A percentile compares a stretch with the other conserved stretches of the same genome.
phyloP scores from a whole-genome alignment of 2,888 invertebrate species.

The Cloeon dipterum region DNA sequence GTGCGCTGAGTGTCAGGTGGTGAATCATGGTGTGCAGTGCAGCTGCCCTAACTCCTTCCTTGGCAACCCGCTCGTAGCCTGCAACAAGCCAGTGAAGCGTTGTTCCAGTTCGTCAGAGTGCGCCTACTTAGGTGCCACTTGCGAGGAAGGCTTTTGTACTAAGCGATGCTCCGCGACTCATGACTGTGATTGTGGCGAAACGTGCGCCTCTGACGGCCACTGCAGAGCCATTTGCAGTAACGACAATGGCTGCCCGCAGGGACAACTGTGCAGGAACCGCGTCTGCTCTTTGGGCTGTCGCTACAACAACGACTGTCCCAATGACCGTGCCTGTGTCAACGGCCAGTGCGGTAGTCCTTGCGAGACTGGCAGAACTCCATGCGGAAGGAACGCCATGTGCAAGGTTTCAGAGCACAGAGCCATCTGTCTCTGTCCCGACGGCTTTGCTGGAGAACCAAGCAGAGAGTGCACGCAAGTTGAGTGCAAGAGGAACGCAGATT shows the following conservation, averaged over 20 bases:
- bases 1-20: slow-evolving; percentile 61
- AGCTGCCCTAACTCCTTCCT: slow-evolving; percentile 59
- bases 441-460: slow-evolving; percentile 59
- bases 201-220: slow-evolving; percentile 41
- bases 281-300: slow-evolving; percentile 60
- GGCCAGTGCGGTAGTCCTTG: slow-evolving; percentile 39
- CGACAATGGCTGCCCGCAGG: slow-evolving; percentile 38
- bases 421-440: slow-evolving; percentile 69
- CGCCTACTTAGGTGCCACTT: slow-evolving; percentile 29
- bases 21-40: slow-evolving; percentile 67
- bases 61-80: slow-evolving; percentile 60
- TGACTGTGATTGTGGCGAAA: slow-evolving; percentile 64
- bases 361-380: slow-evolving; percentile 25
- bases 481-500: slow-evolving; percentile 52
- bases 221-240: slow-evolving; percentile 49
- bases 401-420: slow-evolving; percentile 57
- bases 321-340: slow-evolving; percentile 46
- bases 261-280: slow-evolving; percentile 50
- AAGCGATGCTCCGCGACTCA: slow-evolving; percentile 36
- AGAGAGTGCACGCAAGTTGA: slow-evolving; percentile 52
- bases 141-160: slow-evolving; percentile 46
- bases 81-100: slow-evolving; percentile 40
- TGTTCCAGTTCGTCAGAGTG: slow-evolving; percentile 22
- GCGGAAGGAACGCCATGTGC: slow-evolving; percentile 62
- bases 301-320: slow-evolving; percentile 53